Conservation (phyloP, 2,113 vertebrate genomes). For the Dermatemys mawii region DNA sequence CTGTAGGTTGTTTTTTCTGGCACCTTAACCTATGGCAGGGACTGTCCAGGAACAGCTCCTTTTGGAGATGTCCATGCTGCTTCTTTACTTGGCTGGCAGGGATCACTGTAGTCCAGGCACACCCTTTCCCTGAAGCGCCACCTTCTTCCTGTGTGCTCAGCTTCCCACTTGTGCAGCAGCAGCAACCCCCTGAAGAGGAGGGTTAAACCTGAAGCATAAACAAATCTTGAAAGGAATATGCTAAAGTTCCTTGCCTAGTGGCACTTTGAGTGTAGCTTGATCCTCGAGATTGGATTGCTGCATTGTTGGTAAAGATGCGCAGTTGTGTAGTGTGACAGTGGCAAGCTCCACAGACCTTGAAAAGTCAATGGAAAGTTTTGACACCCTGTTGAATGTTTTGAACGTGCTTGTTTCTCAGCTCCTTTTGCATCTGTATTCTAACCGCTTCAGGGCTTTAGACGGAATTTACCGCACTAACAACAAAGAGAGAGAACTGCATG, state of each 20-base stretch:
- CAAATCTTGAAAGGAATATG: neutral
- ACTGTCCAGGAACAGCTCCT: neutral
- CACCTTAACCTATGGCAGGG: neutral
- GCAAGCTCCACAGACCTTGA: neutral
- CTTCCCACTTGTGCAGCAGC: neutral
- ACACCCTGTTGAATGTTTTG: neutral
- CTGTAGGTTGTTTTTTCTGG: constrained; percentile 4
- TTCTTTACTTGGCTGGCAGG: neutral
- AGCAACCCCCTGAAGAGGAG: neutral
- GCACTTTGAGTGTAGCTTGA: fast-evolving
- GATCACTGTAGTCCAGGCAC: neutral
- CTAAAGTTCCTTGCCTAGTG: fast-evolving
- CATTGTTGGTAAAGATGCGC: fast-evolving
- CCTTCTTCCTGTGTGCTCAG: fast-evolving
- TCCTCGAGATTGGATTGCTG: fast-evolving
- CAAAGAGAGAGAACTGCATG: neutral
- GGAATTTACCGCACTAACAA: constrained; percentile 1
- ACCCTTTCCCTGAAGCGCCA: neutral
- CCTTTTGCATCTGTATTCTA: neutral
- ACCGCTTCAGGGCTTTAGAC: neutral
- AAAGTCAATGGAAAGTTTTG: neutral
- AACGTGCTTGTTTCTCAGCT: neutral
- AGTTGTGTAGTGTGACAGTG: neutral
- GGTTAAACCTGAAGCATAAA: neutral
- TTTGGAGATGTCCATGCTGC: constrained; percentile 13